A percentile compares a stretch with the other conserved stretches of the same genome.
Conservation (phyloP, 1,140 invertebrate species). For the Gryllus bimaculatus region DNA sequence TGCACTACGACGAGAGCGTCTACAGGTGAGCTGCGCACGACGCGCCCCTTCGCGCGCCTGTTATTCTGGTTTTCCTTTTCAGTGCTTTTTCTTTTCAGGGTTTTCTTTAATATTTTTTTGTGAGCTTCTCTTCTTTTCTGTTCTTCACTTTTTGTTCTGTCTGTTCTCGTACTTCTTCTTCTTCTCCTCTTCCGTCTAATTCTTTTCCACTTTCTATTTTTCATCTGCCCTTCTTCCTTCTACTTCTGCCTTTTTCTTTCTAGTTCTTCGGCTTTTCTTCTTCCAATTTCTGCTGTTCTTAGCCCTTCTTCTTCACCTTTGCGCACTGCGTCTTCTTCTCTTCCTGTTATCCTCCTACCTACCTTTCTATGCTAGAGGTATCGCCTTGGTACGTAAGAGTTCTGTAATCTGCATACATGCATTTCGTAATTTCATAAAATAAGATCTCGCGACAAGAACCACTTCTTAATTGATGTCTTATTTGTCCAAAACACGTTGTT, state of each 20-base stretch:
- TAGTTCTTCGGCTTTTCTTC: not conserved
- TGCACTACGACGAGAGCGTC: constrained; percentile 84
- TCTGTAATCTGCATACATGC: not conserved
- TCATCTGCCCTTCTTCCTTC: not conserved
- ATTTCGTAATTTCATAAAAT: not conserved
- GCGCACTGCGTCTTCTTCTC: too few species aligned
- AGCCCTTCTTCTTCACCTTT: too few species aligned
- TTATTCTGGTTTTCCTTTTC: too few species aligned
- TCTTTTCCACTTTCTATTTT: not conserved
- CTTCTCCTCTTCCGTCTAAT: not conserved
- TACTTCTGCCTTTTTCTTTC: not conserved
- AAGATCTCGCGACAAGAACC: not conserved
- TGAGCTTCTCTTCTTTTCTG: not conserved
- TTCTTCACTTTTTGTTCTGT: not conserved
- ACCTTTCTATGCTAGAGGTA: not conserved
- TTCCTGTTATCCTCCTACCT: not conserved
- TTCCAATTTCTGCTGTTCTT: not conserved
- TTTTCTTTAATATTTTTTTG: not conserved
- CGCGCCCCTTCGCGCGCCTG: too few species aligned
- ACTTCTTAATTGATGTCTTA: not conserved
- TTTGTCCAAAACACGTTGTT: too few species aligned
- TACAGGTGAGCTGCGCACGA: constrained; percentile 53
- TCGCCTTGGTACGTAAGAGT: too few species aligned
- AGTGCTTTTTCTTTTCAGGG: too few species aligned
- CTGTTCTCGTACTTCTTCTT: too few species aligned